These are phyloP conservation scores for Oreochromis aureus DNA, from an alignment of 2,113 vertebrate species.

Conservation along the genomic window DNA sequence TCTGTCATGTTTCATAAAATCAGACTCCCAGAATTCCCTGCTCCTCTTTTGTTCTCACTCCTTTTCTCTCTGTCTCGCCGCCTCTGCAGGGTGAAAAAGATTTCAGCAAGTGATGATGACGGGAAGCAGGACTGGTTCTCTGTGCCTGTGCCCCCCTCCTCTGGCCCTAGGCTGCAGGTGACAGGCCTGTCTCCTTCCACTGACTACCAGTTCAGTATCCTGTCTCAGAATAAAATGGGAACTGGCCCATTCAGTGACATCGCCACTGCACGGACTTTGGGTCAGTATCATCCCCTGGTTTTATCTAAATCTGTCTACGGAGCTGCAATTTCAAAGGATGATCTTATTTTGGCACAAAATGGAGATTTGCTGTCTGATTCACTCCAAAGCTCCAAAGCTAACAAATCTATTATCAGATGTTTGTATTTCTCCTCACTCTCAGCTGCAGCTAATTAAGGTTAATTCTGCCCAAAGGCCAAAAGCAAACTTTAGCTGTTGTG, in stretches of 20 bases:
- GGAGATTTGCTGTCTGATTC: neutral
- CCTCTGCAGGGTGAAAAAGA: conserved; percentile 76
- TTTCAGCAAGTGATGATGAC: conserved; percentile 42
- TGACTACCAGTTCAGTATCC: conserved; percentile 89
- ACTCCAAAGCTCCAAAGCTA: neutral
- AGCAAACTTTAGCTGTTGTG: neutral
- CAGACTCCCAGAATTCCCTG: conserved; percentile 13
- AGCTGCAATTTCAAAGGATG: neutral
- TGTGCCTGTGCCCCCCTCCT: conserved; percentile 66
- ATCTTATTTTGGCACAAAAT: neutral
- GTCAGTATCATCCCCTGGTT: conserved; percentile 60
- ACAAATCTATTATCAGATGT: neutral
- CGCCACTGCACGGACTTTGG: conserved; percentile 70
- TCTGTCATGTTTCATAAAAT: conserved; percentile 62
- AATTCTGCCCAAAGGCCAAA: neutral
- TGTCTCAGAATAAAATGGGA: conserved; percentile 89
- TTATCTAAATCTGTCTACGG: neutral
- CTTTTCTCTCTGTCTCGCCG: neutral
- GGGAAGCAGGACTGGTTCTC: conserved; percentile 84
- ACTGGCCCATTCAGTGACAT: conserved; percentile 92
- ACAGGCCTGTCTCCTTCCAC: conserved; percentile 77
- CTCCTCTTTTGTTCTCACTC: conserved; percentile 46
- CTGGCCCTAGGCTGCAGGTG: conserved; percentile 74
- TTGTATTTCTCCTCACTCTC: neutral
- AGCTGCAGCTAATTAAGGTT: neutral